Percentiles rank a stretch among this genome's conserved stretches.
Conservation (phyloP, 2,797 vertebrate species). For the Melanotaenia trifasciata region DNA sequence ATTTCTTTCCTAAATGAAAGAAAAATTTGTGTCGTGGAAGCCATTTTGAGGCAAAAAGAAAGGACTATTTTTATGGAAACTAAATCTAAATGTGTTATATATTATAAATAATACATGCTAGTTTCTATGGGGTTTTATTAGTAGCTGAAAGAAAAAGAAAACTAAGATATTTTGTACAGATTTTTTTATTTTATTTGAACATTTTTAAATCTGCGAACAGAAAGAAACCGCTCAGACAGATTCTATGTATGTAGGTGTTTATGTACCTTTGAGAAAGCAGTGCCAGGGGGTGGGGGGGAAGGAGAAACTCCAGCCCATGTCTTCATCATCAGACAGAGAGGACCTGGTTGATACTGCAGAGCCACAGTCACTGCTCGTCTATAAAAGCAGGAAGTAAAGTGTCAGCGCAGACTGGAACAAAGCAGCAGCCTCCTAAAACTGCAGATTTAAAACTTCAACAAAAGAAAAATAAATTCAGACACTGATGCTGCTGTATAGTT, state of each 20-base stretch:
- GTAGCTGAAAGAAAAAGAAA: background rate
- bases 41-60: background rate
- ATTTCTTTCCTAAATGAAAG: too few species aligned
- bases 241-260: background rate
- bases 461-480: background rate
- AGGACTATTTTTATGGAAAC: background rate
- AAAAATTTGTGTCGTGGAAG: background rate
- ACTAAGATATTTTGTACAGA: too few species aligned
- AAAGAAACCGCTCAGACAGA: background rate
- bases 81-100: background rate
- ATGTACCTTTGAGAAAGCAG: constrained; percentile 95
- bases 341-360: constrained; percentile 93
- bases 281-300: constrained; percentile 97
- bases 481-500: background rate
- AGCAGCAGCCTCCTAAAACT: background rate
- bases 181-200: too few species aligned
- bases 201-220: background rate
- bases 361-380: constrained; percentile 93
- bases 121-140: background rate
- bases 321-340: constrained; percentile 92
- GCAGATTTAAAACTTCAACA: background rate
- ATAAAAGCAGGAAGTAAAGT: constrained; percentile 2
- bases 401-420: background rate
- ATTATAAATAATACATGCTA: background rate
- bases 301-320: constrained; percentile 96